Evolutionary conservation across 2,797 vertebrate genomes (phyloP).

Genomic region (Micromesistius poutassou): DNA sequence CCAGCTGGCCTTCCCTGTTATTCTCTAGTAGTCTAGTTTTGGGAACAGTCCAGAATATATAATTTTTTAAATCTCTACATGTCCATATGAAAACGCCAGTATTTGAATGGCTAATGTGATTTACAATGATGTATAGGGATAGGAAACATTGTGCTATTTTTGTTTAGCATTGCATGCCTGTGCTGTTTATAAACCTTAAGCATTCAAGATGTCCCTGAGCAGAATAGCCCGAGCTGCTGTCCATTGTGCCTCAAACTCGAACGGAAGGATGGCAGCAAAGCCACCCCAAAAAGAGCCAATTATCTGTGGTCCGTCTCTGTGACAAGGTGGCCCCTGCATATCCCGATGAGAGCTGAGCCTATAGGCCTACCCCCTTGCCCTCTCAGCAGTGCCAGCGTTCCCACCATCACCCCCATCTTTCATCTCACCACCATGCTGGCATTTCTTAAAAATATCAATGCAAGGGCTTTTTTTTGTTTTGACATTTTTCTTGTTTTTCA

Average conservation of each 20-base stretch:
- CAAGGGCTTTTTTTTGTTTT: conserved; percentile 44
- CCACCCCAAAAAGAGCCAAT: conserved; percentile 67
- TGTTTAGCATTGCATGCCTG: not conserved
- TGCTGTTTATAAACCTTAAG: not conserved
- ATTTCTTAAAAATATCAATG: conserved; percentile 62
- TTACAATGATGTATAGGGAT: not conserved
- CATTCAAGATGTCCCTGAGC: conserved; percentile 11
- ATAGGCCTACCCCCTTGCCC: conserved; percentile 29
- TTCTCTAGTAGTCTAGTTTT: not conserved
- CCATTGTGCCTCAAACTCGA: conserved; percentile 44
- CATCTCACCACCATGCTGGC: conserved; percentile 49
- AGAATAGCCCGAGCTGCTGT: conserved; percentile 35
- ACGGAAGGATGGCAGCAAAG: conserved; percentile 42
- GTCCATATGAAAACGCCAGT: not conserved
- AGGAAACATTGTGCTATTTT: not conserved
- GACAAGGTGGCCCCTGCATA: conserved; percentile 59
- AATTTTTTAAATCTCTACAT: not conserved
- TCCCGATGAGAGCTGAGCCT: conserved; percentile 59
- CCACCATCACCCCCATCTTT: conserved; percentile 43
- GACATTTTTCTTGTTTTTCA: conserved; percentile 39
- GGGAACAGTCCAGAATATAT: not conserved
- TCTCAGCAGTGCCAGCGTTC: conserved; percentile 46
- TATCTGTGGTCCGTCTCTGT: conserved; percentile 65
- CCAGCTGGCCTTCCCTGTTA: conserved; percentile 20
- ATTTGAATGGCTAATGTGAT: conserved; percentile 1